Percentiles rank a stretch among this genome's conserved stretches.
These are phyloP conservation scores for Acrossocheilus fasciatus DNA, from an alignment of 2,797 vertebrate species.

Conservation along the genomic window DNA sequence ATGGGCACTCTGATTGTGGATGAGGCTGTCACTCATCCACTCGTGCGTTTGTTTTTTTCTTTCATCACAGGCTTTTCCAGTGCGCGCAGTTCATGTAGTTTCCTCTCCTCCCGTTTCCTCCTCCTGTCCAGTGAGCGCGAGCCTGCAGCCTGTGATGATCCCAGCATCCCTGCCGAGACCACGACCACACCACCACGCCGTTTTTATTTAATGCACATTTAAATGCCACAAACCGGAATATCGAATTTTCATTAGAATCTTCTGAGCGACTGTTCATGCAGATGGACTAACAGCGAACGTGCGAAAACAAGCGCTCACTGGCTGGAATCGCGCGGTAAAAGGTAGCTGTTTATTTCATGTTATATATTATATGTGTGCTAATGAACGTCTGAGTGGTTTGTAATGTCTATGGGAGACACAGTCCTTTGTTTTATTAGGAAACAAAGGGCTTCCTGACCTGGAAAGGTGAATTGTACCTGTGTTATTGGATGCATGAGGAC, in stretches of 20 bases:
- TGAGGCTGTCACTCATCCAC: not conserved
- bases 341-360: slow-evolving; percentile 17
- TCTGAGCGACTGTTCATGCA: not conserved
- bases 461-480: not conserved
- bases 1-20: not conserved
- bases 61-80: not conserved
- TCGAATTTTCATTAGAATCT: not conserved
- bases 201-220: not conserved
- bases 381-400: not conserved
- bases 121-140: slow-evolving; percentile 31
- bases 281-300: slow-evolving; percentile 5
- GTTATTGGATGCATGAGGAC: not conserved
- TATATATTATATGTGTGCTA: too few species aligned
- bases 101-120: slow-evolving; percentile 60
- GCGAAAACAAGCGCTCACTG: not conserved
- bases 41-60: not conserved
- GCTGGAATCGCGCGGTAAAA: not conserved
- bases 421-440: not conserved
- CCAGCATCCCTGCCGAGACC: not conserved
- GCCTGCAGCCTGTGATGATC: slow-evolving; percentile 9
- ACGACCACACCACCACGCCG: not conserved
- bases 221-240: not conserved
- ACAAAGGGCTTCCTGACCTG: not conserved
- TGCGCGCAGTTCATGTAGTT: slow-evolving; percentile 62
- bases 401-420: too few species aligned